Percentiles rank a stretch among this genome's conserved stretches.
Conservation (phyloP, 2,888 invertebrate genomes). For the Helleia helle region DNA sequence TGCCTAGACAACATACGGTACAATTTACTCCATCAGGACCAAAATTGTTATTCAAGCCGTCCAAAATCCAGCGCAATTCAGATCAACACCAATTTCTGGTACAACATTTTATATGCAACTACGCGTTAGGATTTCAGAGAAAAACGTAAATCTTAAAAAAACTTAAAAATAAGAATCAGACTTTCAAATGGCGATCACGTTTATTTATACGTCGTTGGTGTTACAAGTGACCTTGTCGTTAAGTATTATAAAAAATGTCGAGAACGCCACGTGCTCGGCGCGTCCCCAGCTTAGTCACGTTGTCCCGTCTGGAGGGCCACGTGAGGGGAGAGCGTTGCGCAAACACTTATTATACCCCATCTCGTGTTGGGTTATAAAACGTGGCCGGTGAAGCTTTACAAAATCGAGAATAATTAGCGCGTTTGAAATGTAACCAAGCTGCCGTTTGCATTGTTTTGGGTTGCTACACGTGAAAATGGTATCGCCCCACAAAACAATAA, state of each 20-base stretch:
- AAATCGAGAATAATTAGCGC: slow-evolving; percentile 5
- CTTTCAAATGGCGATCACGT: not conserved
- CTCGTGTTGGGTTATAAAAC: slow-evolving; percentile 22
- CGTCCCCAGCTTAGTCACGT: slow-evolving; percentile 39
- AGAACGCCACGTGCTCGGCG: slow-evolving; percentile 13
- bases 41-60: slow-evolving; percentile 38
- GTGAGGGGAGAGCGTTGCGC: slow-evolving; percentile 19
- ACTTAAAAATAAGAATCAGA: not conserved
- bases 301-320: slow-evolving; percentile 41
- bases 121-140: slow-evolving; percentile 8
- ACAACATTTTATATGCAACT: slow-evolving; percentile 20
- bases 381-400: slow-evolving; percentile 12
- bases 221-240: slow-evolving; percentile 1
- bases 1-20: slow-evolving; percentile 27
- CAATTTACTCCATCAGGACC: slow-evolving; percentile 25
- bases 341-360: slow-evolving; percentile 29
- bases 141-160: not conserved
- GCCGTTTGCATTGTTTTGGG: not conserved
- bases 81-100: slow-evolving; percentile 15
- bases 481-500: too few relatives aligned
- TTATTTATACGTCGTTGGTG: not conserved
- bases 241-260: not conserved
- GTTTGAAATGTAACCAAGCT: slow-evolving; percentile 1
- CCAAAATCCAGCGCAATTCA: slow-evolving; percentile 4
- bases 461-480: not conserved